A percentile compares a stretch with the other conserved stretches of the same genome.
These are phyloP conservation scores for Hyles vespertilio DNA, from an alignment of 1,140 invertebrate genomes.

Conservation along the genomic window DNA sequence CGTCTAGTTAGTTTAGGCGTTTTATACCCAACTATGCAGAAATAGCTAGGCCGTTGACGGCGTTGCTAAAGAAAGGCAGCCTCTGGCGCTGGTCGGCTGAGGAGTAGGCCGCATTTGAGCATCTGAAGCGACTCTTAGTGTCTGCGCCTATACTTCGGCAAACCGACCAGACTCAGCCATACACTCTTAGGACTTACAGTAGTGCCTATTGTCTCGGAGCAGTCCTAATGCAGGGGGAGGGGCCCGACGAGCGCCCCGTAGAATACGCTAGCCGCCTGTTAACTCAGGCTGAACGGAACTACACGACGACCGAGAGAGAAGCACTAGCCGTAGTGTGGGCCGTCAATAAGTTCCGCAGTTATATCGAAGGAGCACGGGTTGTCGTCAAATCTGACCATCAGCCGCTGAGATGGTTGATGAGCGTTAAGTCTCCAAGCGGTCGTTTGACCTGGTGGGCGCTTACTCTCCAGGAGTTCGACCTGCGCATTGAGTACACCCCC, in stretches of 20 bases:
- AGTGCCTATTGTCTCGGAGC: conserved; percentile 44
- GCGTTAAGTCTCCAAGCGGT: conserved; percentile 53
- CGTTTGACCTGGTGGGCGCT: conserved; percentile 42
- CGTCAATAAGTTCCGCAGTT: conserved; percentile 52
- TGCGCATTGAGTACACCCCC: conserved; percentile 29
- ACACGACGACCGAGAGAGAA: conserved; percentile 62
- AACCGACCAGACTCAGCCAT: conserved; percentile 30
- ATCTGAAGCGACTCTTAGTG: conserved; percentile 21
- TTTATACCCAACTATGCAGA: conserved; percentile 55
- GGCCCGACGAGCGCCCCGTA: conserved; percentile 42
- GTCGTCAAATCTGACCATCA: conserved; percentile 54
- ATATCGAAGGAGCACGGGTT: conserved; percentile 53
- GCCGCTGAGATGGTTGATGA: conserved; percentile 66
- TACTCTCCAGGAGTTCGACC: conserved; percentile 33
- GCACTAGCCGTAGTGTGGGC: conserved; percentile 67
- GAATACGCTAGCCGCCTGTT: conserved; percentile 59
- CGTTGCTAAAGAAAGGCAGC: conserved; percentile 40
- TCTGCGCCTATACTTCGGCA: conserved; percentile 26
- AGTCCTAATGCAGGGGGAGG: conserved; percentile 20
- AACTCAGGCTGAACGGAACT: conserved; percentile 58
- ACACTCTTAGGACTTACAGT: conserved; percentile 41
- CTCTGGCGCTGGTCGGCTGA: conserved; percentile 30
- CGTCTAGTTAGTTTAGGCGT: conserved; percentile 47
- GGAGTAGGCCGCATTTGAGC: conserved; percentile 11
- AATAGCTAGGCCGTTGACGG: conserved; percentile 49